phyloP scores from a whole-genome alignment of 2,113 vertebrate species.

The Gavia stellata region DNA sequence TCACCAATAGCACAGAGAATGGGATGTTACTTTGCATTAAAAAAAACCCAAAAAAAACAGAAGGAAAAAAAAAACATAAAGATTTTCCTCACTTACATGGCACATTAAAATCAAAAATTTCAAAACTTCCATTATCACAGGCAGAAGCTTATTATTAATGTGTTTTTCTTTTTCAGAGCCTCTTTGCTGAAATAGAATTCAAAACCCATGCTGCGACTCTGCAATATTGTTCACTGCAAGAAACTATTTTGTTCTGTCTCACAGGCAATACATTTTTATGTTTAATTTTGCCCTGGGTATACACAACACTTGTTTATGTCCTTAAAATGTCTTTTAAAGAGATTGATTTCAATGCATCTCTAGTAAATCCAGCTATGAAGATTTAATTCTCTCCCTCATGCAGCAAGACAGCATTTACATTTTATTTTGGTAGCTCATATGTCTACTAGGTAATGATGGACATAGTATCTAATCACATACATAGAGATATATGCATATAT shows the following conservation, averaged over 20 bases:
- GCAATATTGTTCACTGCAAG: constrained; percentile 72
- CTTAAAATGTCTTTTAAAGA: constrained; percentile 72
- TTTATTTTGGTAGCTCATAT: constrained; percentile 31
- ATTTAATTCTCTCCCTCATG: constrained; percentile 59
- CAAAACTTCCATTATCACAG: constrained; percentile 46
- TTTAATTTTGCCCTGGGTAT: constrained; percentile 73
- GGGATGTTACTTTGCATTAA: not conserved
- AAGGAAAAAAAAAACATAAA: not conserved
- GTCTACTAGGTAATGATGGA: constrained; percentile 9
- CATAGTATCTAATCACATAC: constrained; percentile 11
- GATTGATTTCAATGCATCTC: constrained; percentile 69
- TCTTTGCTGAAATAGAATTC: constrained; percentile 64
- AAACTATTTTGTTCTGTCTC: constrained; percentile 67
- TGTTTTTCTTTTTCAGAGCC: constrained; percentile 48
- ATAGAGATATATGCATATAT: not conserved
- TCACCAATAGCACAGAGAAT: not conserved
- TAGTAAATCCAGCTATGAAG: constrained; percentile 60
- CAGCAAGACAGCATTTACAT: constrained; percentile 21
- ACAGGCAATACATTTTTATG: constrained; percentile 70
- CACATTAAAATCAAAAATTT: constrained; percentile 11
- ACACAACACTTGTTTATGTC: constrained; percentile 69
- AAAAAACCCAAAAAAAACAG: not conserved
- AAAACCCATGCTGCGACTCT: constrained; percentile 63
- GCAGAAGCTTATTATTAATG: constrained; percentile 66
- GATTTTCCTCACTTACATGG: not conserved